Evolutionary conservation across 1,140 invertebrate genomes (phyloP), one percentile per base, ranked within the genome.

Genomic region (Lepidurus apus): DNA sequence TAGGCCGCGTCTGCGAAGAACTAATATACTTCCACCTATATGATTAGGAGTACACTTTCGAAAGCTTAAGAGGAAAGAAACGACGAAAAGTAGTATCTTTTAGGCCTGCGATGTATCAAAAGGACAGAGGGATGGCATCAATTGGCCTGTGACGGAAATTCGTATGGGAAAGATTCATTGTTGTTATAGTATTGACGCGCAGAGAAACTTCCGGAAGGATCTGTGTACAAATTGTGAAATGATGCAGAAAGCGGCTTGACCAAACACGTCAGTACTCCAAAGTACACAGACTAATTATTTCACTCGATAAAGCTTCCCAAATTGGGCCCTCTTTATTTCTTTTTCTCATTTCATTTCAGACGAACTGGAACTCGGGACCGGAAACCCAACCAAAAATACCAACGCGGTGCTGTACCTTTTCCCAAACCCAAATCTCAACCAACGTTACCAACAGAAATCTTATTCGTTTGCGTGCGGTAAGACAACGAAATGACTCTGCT

Each of bases 191-290:
- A 65, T 5, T 7, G 13, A 65, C 13, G 4, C n/a, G 53, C 53
- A 65, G 21, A 65, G 21, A 65, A 21, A n/a, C 53, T 65, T 3
- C 53, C 53, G 53, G 53, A 65, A 65, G 53, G 53, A 65, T 65
- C 53, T 65, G 17, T 65, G 53, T 13, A 65, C 53, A 17, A 65
- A 21, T 21, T 65, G 53, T 13, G 53, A 65, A 65, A 65, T 65
- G 53, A 65, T n/a, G 53, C 53, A 65, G 53, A 65, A 65, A 65
- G 53, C 21, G 53, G 53, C 53, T 65, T n/a, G 17, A 65, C 53
- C 13, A 65, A 34, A 65, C 53, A 65, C 53, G 53, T 65, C 21
- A 21, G 53, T 65, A 65, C 6, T 34, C 53, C 53, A 65, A 65
- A 65, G 53, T 65, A 65, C 53, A 65, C 53, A 65, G 13, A 13